Percentiles rank a stretch among this genome's conserved stretches.
phyloP scores from a whole-genome alignment of 2,797 vertebrate species.

The Toxotes lorentzi region DNA sequence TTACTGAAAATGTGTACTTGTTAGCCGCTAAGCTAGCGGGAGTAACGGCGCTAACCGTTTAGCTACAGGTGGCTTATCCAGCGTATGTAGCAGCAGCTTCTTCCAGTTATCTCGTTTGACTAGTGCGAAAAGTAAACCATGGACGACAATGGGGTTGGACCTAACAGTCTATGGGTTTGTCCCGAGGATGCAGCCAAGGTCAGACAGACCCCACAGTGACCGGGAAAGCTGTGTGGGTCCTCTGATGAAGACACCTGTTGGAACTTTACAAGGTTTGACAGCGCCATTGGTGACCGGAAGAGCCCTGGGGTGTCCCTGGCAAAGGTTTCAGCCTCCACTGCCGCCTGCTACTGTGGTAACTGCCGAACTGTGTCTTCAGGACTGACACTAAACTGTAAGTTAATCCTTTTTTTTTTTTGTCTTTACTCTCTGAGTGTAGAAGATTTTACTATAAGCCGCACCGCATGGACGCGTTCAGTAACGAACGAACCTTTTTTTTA shows the following conservation, averaged over 20 bases:
- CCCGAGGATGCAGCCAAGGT: background rate
- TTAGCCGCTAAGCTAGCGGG: background rate
- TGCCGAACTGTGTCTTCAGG: background rate
- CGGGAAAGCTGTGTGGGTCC: background rate
- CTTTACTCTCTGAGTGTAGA: background rate
- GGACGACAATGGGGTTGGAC: too few species aligned
- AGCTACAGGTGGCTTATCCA: background rate
- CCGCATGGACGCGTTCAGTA: background rate
- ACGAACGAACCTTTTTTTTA: background rate
- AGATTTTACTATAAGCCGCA: background rate
- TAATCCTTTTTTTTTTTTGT: background rate
- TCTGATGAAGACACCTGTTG: background rate
- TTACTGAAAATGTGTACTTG: background rate
- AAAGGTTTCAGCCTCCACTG: background rate
- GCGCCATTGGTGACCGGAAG: background rate
- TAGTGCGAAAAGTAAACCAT: background rate
- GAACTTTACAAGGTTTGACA: background rate
- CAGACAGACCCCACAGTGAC: background rate
- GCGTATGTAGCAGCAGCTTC: background rate
- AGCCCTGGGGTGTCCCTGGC: background rate
- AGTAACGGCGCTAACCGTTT: background rate
- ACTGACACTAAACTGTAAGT: background rate
- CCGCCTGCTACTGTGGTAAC: background rate
- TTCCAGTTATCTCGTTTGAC: background rate
- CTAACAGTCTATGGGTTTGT: background rate